Evolutionary conservation across 2,888 invertebrate species (phyloP).

Genomic region (Nomada ferruginata): DNA sequence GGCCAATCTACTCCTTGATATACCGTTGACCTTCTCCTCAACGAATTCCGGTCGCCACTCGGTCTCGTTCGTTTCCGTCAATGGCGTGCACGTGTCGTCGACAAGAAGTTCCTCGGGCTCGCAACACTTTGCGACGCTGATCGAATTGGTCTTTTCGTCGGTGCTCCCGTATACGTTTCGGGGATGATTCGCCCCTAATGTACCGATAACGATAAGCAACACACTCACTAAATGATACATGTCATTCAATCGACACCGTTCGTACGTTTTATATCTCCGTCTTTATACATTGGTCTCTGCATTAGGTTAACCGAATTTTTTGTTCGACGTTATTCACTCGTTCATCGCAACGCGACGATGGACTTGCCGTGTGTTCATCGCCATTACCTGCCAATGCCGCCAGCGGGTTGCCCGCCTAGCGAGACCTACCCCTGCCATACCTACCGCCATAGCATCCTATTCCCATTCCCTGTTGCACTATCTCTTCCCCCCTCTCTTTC

Average conservation of each 20-base stretch:
- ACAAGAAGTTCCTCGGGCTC: slow-evolving; percentile 89
- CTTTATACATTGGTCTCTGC: slow-evolving; percentile 25
- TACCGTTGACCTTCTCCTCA: slow-evolving; percentile 56
- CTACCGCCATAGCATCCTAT: slow-evolving; percentile 54
- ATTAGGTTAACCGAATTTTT: slow-evolving; percentile 16
- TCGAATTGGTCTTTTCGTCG: slow-evolving; percentile 70
- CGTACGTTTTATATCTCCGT: neutral
- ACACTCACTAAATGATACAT: slow-evolving; percentile 60
- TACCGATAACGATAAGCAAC: slow-evolving; percentile 48
- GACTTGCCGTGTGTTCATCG: slow-evolving; percentile 51
- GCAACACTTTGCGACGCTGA: slow-evolving; percentile 92
- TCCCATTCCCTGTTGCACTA: slow-evolving; percentile 46
- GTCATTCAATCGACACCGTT: slow-evolving; percentile 57
- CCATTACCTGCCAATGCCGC: slow-evolving; percentile 58
- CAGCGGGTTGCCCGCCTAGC: slow-evolving; percentile 51
- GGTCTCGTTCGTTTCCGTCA: slow-evolving; percentile 84
- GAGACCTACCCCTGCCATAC: slow-evolving; percentile 56
- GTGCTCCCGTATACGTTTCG: slow-evolving; percentile 39
- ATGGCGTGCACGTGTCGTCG: slow-evolving; percentile 88
- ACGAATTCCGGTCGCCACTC: slow-evolving; percentile 79
- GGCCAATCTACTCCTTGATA: slow-evolving; percentile 28
- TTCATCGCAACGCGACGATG: slow-evolving; percentile 46
- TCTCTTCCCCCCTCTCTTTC: slow-evolving; percentile 18
- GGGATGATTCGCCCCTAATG: slow-evolving; percentile 35
- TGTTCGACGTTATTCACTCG: slow-evolving; percentile 49